Evolutionary conservation across 2,797 vertebrate species (phyloP), one percentile per base, ranked within the genome.

Genomic region (Rallus crepitans): DNA sequence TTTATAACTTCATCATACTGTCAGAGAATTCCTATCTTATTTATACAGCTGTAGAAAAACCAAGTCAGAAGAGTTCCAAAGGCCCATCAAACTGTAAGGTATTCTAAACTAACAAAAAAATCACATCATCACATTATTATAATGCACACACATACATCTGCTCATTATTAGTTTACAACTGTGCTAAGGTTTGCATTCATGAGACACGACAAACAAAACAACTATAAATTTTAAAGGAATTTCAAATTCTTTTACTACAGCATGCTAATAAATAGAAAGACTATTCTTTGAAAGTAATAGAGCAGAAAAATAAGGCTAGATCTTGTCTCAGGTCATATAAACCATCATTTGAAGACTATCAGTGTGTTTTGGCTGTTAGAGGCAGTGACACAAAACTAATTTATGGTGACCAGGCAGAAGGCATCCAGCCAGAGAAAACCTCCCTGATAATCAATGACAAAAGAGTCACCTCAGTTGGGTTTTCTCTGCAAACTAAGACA

Each of bases 391-490:
- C 91, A 94, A 82, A 83, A 63, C 84, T 90, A 87, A 92, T 92
- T 96, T 87, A 90, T 61, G 87, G 76, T 59, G 71, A 91, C 88
- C 89, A 89, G 78, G 93, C 70, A 95, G 84, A 95, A 96, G 70
- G 87, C 84, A 86, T 53, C 85, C 96, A 93, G 91, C 93, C 73
- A 39, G 86, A 94, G 79, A 80, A 89, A 88, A 40, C 69, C 79
- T 84, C 90, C 93, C 93, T 88, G 82, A 57, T 35, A 94, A 95
- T 91, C 96, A 97, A 94, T 97, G 97, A 95, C 94, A 97, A 94
- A 97, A 88, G 86, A 95, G 95, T 97, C 97, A 96, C 94, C 95
- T 93, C 87, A 10, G 52, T 11, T 5, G 14, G 53, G 78, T 47
- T 72, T 84, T 77, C 76, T 48, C n/a, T 77, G 80, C 76, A 89